Percentiles rank a stretch among this genome's conserved stretches.
These are phyloP conservation scores for Hofmannophila pseudospretella DNA, from an alignment of 2,888 invertebrate genomes.

Conservation along the genomic window DNA sequence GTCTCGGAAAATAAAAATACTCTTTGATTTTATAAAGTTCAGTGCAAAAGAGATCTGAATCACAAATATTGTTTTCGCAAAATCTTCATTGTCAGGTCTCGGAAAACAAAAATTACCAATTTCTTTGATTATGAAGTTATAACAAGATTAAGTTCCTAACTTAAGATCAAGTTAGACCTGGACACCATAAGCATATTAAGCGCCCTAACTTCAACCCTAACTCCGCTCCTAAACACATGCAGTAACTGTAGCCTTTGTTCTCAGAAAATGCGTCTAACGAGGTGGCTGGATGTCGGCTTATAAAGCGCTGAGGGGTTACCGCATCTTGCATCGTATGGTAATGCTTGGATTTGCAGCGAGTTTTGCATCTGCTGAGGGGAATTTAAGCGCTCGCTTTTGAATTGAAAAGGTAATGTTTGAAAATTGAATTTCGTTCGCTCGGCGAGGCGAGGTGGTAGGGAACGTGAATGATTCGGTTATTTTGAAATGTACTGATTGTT, in stretches of 20 bases:
- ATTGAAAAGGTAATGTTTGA: constrained; percentile 11
- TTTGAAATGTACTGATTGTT: background rate
- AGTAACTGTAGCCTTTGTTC: constrained; percentile 27
- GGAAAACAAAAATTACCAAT: too few species aligned
- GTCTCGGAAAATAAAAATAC: too few species aligned
- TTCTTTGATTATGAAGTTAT: too few species aligned
- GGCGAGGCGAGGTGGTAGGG: background rate
- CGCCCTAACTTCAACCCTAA: too few species aligned
- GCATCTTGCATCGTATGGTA: constrained; percentile 29
- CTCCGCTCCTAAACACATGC: too few species aligned
- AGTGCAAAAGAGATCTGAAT: too few species aligned
- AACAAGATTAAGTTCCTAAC: too few species aligned
- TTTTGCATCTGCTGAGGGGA: constrained; percentile 9
- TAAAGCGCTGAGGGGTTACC: constrained; percentile 20
- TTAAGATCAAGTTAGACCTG: too few species aligned
- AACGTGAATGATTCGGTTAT: background rate
- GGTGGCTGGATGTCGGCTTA: constrained; percentile 18
- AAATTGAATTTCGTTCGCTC: constrained; percentile 10
- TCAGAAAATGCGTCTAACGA: constrained; percentile 35
- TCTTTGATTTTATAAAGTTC: too few species aligned
- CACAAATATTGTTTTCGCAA: too few species aligned
- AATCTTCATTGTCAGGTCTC: too few species aligned
- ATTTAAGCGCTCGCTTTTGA: constrained; percentile 1
- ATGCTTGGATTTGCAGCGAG: constrained; percentile 22
- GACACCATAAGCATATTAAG: too few species aligned